Percentiles rank a stretch among this genome's conserved stretches.
Conservation (phyloP, 2,888 invertebrate species). For the Epicampocera succincta region DNA sequence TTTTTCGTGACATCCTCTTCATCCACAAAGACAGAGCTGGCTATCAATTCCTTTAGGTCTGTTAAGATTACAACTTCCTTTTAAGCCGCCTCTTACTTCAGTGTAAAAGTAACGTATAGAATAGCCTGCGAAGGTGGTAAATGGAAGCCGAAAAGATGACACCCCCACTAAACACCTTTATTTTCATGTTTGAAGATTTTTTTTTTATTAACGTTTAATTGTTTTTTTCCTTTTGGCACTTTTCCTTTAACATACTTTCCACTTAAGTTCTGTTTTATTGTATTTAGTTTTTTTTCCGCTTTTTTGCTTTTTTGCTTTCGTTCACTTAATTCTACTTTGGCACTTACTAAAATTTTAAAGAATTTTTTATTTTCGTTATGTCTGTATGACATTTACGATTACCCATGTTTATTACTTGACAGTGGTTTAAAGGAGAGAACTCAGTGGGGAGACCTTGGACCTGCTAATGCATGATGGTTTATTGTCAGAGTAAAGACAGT, state of each 20-base stretch:
- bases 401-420: constrained; percentile 12
- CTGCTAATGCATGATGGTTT: too few species aligned
- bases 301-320: too few species aligned
- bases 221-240: constrained; percentile 38
- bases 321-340: constrained; percentile 52
- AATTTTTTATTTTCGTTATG: constrained; percentile 22
- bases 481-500: too few species aligned
- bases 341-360: constrained; percentile 52
- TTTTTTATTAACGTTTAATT: constrained; percentile 20
- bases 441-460: neutral
- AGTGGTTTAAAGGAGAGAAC: neutral
- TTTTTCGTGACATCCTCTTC: constrained; percentile 7
- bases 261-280: constrained; percentile 19
- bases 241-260: constrained; percentile 45
- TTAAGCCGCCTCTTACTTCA: constrained; percentile 17
- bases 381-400: constrained; percentile 29
- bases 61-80: constrained; percentile 29
- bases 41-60: neutral
- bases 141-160: constrained; percentile 45
- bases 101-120: constrained; percentile 23
- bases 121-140: constrained; percentile 28
- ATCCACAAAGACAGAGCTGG: constrained; percentile 31
- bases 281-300: constrained; percentile 15
- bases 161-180: constrained; percentile 45
- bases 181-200: constrained; percentile 37